phyloP scores from a whole-genome alignment of 2,797 vertebrate species.

The Gymnothorax reevesii region DNA sequence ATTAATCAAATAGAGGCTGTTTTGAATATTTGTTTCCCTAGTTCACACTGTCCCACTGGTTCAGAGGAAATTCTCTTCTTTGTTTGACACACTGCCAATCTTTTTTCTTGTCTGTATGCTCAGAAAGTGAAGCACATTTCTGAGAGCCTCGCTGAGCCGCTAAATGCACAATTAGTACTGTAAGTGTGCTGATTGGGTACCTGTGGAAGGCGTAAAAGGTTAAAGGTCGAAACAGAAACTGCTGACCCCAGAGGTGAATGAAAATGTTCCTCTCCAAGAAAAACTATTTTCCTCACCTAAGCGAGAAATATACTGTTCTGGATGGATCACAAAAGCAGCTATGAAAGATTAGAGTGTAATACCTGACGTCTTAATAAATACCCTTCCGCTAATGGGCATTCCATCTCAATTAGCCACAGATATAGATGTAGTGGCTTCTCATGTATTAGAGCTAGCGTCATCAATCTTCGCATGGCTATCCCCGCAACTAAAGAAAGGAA shows the following conservation, averaged over 20 bases:
- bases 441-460: slow-evolving; percentile 67
- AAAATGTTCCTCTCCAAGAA: background rate
- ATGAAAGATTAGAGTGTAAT: slow-evolving; percentile 66
- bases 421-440: slow-evolving; percentile 74
- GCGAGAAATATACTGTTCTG: slow-evolving; percentile 43
- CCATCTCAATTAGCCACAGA: slow-evolving; percentile 76
- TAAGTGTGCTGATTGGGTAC: background rate
- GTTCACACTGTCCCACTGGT: background rate
- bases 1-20: background rate
- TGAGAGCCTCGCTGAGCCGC: background rate
- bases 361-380: slow-evolving; percentile 74
- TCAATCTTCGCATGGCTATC: slow-evolving; percentile 73
- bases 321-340: slow-evolving; percentile 44
- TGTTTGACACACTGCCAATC: background rate
- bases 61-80: background rate
- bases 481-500: slow-evolving; percentile 71
- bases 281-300: slow-evolving; percentile 20
- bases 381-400: slow-evolving; percentile 70
- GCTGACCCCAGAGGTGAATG: no score
- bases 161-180: background rate
- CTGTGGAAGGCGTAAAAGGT: background rate
- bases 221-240: background rate
- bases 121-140: background rate
- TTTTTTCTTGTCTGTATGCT: background rate
- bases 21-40: background rate